Conservation (phyloP, 2,113 vertebrate species). For the Excalfactoria chinensis region DNA sequence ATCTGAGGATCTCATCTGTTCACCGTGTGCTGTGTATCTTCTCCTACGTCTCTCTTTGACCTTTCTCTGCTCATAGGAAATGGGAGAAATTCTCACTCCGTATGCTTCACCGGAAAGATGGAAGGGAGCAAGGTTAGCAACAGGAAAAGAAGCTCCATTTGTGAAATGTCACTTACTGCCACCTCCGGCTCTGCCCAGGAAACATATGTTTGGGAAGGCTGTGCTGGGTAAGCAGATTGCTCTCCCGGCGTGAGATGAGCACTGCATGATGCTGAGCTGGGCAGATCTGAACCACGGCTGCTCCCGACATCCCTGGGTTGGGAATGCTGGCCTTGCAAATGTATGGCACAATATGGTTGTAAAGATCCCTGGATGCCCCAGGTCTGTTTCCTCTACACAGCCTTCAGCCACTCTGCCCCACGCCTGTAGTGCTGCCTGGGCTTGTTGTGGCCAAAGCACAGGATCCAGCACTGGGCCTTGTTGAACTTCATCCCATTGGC, state of each 20-base stretch:
- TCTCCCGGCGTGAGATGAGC: background rate
- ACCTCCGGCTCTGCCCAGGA: background rate
- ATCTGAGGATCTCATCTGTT: background rate
- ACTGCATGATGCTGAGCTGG: background rate
- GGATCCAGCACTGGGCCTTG: too few relatives aligned
- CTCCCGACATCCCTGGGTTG: background rate
- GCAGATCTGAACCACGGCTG: background rate
- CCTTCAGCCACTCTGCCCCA: too few relatives aligned
- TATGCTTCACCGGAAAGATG: background rate
- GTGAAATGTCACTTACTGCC: background rate
- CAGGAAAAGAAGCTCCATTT: background rate
- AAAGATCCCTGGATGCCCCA: too few relatives aligned
- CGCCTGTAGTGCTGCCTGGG: too few relatives aligned
- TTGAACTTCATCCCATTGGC: too few relatives aligned
- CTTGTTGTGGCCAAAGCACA: too few relatives aligned
- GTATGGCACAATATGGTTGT: too few relatives aligned
- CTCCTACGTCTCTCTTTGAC: background rate
- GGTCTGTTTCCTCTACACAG: too few relatives aligned
- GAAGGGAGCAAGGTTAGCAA: background rate
- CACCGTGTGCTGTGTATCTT: background rate
- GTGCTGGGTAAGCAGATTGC: background rate
- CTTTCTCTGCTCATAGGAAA: background rate
- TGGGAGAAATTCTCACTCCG: background rate
- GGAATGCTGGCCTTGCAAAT: background rate
- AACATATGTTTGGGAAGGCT: background rate